A percentile compares a stretch with the other conserved stretches of the same genome.
These are phyloP conservation scores for Butorides virescens DNA, from an alignment of 2,113 vertebrate species.

Conservation along the genomic window DNA sequence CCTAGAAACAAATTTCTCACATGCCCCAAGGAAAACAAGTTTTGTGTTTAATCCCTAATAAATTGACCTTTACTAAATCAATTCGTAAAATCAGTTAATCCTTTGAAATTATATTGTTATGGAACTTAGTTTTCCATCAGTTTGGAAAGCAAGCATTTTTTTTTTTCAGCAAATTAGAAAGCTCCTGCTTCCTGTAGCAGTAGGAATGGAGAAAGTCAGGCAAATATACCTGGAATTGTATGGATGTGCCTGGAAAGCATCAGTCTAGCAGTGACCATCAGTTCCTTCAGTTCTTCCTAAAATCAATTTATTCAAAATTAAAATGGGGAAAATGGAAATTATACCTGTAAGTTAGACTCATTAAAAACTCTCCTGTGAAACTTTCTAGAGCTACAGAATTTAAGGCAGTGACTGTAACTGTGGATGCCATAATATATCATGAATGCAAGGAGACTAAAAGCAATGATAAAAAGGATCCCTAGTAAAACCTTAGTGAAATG, in stretches of 20 bases:
- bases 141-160: background rate
- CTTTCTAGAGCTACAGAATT: background rate
- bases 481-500: background rate
- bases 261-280: background rate
- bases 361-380: background rate
- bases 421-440: background rate
- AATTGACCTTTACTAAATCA: background rate
- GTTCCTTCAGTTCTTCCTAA: background rate
- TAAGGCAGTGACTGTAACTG: background rate
- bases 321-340: background rate
- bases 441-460: background rate
- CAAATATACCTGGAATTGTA: background rate
- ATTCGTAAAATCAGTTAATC: background rate
- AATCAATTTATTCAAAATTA: background rate
- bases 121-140: background rate
- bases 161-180: background rate
- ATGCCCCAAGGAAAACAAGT: background rate
- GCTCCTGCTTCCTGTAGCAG: background rate
- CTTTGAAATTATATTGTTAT: background rate
- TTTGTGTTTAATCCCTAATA: background rate
- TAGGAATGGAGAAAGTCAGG: background rate
- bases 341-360: background rate
- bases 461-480: background rate
- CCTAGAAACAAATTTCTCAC: background rate
- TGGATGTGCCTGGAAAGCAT: background rate